Evolutionary conservation across 2,888 invertebrate genomes (phyloP).

Genomic region (Folsomia candida): DNA sequence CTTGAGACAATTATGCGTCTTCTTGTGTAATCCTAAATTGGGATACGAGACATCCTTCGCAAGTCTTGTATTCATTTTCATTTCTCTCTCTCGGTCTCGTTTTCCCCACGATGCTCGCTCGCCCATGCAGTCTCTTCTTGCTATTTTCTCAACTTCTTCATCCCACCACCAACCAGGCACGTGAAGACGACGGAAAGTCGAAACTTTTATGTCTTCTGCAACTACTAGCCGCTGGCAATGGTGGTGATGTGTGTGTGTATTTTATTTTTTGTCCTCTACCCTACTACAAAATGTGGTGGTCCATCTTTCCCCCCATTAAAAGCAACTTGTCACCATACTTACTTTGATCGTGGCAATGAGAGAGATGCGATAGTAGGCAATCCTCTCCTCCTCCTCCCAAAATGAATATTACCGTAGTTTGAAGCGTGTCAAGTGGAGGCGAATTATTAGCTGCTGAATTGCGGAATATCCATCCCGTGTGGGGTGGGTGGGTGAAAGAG

Average conservation of each 20-base stretch:
- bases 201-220: neutral
- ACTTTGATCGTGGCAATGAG: neutral
- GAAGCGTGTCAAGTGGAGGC: neutral
- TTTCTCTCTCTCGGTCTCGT: constrained; percentile 14
- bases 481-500: constrained; percentile 4
- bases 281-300: no score
- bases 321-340: neutral
- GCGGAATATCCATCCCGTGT: constrained; percentile 11
- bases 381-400: neutral
- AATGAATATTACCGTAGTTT: neutral
- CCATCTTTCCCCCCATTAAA: no score
- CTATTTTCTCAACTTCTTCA: neutral
- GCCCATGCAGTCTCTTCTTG: constrained; percentile 5
- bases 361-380: neutral
- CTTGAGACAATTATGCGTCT: neutral
- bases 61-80: constrained; percentile 6
- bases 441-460: neutral
- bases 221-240: no score
- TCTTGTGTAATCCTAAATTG: constrained; percentile 11
- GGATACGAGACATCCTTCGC: constrained; percentile 18
- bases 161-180: neutral
- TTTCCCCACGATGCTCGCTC: neutral
- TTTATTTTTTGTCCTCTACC: no score
- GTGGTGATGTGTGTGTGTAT: no score
- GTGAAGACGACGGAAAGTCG: no score